phyloP scores from a whole-genome alignment of 53 echinoderm and acorn worm species.

The Crossaster papposus region DNA sequence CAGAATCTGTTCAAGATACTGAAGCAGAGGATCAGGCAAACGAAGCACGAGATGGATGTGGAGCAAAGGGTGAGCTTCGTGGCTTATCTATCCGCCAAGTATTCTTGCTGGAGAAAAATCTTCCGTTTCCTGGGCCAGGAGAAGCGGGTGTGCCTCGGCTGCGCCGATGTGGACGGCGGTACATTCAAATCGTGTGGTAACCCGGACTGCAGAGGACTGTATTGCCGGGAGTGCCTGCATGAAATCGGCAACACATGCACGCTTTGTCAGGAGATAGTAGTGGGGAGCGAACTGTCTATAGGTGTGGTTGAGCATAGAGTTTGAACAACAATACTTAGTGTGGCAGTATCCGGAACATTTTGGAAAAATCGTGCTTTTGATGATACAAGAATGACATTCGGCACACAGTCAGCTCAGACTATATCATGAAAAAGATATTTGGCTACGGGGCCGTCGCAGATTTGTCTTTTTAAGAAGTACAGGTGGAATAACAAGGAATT shows the following conservation, averaged over 20 bases:
- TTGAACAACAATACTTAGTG: not conserved
- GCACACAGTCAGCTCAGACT: no score
- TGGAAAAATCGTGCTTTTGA: no score
- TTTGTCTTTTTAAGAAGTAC: no score
- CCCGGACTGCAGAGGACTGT: constrained; percentile 52
- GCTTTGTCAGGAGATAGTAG: constrained; percentile 59
- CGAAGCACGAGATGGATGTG: constrained; percentile 73
- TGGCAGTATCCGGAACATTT: no score
- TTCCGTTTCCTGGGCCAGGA: constrained; percentile 66
- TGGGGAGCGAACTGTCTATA: constrained; percentile 41
- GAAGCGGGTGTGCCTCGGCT: constrained; percentile 74
- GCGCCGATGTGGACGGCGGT: constrained; percentile 67
- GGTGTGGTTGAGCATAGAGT: constrained; percentile 50
- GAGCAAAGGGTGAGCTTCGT: constrained; percentile 71
- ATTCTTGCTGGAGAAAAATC: constrained; percentile 70
- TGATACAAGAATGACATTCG: no score
- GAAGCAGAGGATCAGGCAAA: constrained; percentile 65
- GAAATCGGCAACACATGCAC: constrained; percentile 62
- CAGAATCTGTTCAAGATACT: constrained; percentile 74
- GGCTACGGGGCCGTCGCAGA: no score
- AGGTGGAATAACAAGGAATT: no score
- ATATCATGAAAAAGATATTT: no score
- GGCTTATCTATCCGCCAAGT: constrained; percentile 68
- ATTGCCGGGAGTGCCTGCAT: constrained; percentile 65
- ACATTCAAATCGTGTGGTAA: constrained; percentile 69